Conservation (phyloP, 2,888 invertebrate genomes). For the Orthosia gracilis region DNA sequence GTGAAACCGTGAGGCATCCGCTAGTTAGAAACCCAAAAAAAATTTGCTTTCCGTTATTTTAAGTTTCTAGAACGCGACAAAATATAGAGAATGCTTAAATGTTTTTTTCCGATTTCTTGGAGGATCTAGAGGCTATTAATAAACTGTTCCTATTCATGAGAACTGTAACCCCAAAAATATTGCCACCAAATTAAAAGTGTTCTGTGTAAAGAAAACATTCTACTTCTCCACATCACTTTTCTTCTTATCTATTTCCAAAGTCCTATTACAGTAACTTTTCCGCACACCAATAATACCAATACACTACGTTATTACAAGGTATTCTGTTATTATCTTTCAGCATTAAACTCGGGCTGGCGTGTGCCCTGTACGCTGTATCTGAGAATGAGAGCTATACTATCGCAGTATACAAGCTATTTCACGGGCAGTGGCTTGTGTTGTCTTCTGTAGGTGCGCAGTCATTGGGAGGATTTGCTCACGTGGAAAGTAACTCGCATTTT, state of each 20-base stretch:
- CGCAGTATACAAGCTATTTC: slow-evolving; percentile 72
- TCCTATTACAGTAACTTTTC: slow-evolving; percentile 24
- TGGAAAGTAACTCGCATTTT: neutral
- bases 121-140: no score
- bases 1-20: no score
- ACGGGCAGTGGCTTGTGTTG: slow-evolving; percentile 68
- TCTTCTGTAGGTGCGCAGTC: slow-evolving; percentile 56
- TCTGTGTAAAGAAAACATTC: neutral
- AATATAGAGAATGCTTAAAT: no score
- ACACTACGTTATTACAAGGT: slow-evolving; percentile 48
- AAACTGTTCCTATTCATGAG: no score
- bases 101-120: no score
- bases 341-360: slow-evolving; percentile 52
- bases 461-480: neutral
- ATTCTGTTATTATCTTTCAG: slow-evolving; percentile 62
- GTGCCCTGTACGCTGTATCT: slow-evolving; percentile 43
- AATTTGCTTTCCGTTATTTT: no score
- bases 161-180: no score
- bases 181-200: no score
- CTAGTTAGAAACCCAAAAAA: no score
- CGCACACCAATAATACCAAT: slow-evolving; percentile 20
- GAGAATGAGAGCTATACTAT: slow-evolving; percentile 62
- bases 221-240: neutral
- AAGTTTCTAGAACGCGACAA: no score
- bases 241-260: slow-evolving; percentile 11